Evolutionary conservation across 2,888 invertebrate genomes (phyloP), one percentile per base, ranked within the genome.

Genomic region (Melanostoma scalare): DNA sequence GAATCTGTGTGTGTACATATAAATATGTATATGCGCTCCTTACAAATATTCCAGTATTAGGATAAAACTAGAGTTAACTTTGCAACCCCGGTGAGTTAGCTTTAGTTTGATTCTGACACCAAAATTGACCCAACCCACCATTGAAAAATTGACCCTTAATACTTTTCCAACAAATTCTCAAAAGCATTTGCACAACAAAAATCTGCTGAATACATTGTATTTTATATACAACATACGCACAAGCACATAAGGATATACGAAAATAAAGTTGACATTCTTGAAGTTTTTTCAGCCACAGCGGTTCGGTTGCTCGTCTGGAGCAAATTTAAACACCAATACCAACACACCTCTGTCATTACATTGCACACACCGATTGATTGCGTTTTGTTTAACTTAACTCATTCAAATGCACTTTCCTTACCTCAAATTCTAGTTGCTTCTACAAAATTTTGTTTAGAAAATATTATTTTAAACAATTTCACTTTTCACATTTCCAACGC

Each of bases 191-290:
- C 5, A 50, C 10, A 40, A 61, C 3, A 33, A 5, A 40, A 20
- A 20, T 20, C 20, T 20, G 20, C 20, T 20, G 20, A 20, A 20
- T 20, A 20, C 20, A 20, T 20, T 20, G 20, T 10, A 53, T 31
- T 20, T 60, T 56, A 46, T 71, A 40, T 46, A 31, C 30, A 56
- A 40, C 6, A 31, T 68, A 79, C 42, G 36, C 40, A n/a, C 42
- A 68, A 67, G 58, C 56, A 71, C 56, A 56, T 71, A 31, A 63
- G 58, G 56, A 69, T 58, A 58, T 72, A 78, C 67, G 48, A 68
- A 74, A 79, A 68, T 79, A 50, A 78, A 60, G 67, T 68, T 68
- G 67, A 68, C 72, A 78, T 73, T 73, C 44, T 67, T 38, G 31
- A 38, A 63, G 63, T 38, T 63, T 50, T 63, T 63, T 63, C 63